A percentile compares a stretch with the other conserved stretches of the same genome.
Evolutionary conservation across 2,888 invertebrate species (phyloP).

Genomic region (Metopia argyrocephala): DNA sequence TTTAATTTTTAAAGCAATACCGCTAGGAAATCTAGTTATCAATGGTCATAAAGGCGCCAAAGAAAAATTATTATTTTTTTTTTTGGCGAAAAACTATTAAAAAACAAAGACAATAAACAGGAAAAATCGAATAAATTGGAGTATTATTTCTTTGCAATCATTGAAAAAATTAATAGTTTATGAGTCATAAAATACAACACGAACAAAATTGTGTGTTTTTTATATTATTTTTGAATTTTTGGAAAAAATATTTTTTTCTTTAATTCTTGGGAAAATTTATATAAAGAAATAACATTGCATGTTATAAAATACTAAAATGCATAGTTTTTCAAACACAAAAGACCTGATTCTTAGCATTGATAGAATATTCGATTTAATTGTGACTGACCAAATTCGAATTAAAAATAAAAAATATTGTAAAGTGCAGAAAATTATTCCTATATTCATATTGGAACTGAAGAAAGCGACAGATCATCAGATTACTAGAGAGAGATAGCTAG

Average conservation of each 20-base stretch:
- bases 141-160: conserved; percentile 3
- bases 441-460: too few relatives aligned
- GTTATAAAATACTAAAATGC: too few relatives aligned
- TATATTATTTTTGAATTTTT: not conserved
- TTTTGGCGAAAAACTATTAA: not conserved
- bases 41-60: conserved; percentile 59
- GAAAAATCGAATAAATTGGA: conserved; percentile 36
- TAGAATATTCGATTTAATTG: too few relatives aligned
- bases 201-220: not conserved
- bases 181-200: conserved; percentile 33
- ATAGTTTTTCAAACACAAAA: too few relatives aligned
- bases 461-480: too few relatives aligned
- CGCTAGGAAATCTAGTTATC: conserved; percentile 58
- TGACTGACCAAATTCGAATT: too few relatives aligned
- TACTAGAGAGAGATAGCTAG: too few relatives aligned
- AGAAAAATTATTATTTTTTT: conserved; percentile 39
- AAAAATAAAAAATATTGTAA: too few relatives aligned
- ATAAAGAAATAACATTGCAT: not conserved
- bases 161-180: not conserved
- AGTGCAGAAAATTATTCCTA: too few relatives aligned
- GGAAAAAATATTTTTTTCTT: not conserved
- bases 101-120: conserved; percentile 14
- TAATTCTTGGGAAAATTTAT: not conserved
- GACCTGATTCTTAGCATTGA: too few relatives aligned
- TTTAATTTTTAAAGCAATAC: conserved; percentile 57